Conservation (phyloP, 2,797 vertebrate species). For the Pitangus sulphuratus region DNA sequence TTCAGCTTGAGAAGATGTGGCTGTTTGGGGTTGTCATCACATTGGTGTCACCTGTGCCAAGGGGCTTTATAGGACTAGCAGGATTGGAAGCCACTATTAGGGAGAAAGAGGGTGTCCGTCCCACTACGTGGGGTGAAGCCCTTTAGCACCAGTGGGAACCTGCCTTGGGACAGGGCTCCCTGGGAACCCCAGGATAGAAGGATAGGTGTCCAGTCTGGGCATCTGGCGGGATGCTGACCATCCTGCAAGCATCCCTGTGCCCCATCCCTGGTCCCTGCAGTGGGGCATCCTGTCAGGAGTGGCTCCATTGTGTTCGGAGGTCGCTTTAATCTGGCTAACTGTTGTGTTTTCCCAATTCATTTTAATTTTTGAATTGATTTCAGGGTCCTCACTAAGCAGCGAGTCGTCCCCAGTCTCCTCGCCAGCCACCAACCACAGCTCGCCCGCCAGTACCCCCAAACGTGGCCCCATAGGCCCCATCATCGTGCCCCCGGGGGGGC, state of each 20-base stretch:
- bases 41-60: fast-evolving
- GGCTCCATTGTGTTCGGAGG: fast-evolving
- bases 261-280: not conserved
- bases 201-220: not conserved
- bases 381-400: conserved; percentile 95
- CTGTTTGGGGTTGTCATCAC: fast-evolving
- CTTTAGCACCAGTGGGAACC: not conserved
- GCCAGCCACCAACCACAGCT: conserved; percentile 97
- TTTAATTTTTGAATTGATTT: not conserved
- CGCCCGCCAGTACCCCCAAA: conserved; percentile 95
- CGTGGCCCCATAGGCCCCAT: conserved; percentile 92
- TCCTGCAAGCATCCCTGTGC: fast-evolving
- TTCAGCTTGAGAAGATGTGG: not conserved
- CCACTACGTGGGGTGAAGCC: fast-evolving
- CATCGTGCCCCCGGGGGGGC: conserved; percentile 89
- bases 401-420: conserved; percentile 97
- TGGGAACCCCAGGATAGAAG: fast-evolving
- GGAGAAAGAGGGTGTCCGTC: not conserved
- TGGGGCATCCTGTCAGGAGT: fast-evolving
- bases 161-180: not conserved
- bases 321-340: fast-evolving
- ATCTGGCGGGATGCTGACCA: not conserved
- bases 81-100: not conserved
- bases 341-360: not conserved
- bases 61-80: not conserved